A percentile compares a stretch with the other conserved stretches of the same genome.
Conservation (phyloP, 2,888 invertebrate genomes). For the Ashinkailepas kermadecensis region DNA sequence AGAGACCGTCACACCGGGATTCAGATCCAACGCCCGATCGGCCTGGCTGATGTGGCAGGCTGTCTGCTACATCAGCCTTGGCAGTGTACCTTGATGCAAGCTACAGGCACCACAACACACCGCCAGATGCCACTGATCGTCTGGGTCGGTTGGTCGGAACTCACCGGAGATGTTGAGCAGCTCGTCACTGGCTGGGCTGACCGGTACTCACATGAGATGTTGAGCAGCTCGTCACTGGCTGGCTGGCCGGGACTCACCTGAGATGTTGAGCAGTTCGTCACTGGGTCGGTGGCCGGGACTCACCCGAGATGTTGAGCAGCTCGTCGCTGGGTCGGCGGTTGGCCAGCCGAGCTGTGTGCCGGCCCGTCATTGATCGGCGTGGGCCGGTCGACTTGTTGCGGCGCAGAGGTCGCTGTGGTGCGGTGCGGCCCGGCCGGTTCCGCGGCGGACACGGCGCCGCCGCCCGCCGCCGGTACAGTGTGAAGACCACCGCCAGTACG, state of each 20-base stretch:
- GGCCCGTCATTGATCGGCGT: not conserved
- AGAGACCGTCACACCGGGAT: too few relatives aligned
- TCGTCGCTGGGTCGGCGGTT: not conserved
- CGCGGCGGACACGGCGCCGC: not conserved
- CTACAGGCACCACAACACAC: too few relatives aligned
- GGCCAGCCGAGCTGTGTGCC: too few relatives aligned
- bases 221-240: not conserved
- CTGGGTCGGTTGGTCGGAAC: not conserved
- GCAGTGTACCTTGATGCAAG: too few relatives aligned
- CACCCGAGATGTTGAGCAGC: slow-evolving; percentile 18
- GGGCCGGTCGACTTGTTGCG: slow-evolving; percentile 7
- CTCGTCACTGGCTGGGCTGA: not conserved
- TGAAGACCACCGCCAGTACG: slow-evolving; percentile 29
- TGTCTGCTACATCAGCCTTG: too few relatives aligned
- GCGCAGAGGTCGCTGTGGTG: not conserved
- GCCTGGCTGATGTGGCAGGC: too few relatives aligned
- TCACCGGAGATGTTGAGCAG: slow-evolving; percentile 16
- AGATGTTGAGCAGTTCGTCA: slow-evolving; percentile 18
- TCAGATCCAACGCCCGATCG: too few relatives aligned
- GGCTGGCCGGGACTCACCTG: not conserved
- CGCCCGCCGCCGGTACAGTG: slow-evolving; percentile 27
- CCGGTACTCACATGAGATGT: not conserved
- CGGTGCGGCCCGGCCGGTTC: not conserved
- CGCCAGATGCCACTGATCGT: too few relatives aligned
- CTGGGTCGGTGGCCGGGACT: not conserved